These are phyloP conservation scores for Drosophila pseudotakahashii DNA, from an alignment of 2,888 invertebrate species.

Conservation along the genomic window DNA sequence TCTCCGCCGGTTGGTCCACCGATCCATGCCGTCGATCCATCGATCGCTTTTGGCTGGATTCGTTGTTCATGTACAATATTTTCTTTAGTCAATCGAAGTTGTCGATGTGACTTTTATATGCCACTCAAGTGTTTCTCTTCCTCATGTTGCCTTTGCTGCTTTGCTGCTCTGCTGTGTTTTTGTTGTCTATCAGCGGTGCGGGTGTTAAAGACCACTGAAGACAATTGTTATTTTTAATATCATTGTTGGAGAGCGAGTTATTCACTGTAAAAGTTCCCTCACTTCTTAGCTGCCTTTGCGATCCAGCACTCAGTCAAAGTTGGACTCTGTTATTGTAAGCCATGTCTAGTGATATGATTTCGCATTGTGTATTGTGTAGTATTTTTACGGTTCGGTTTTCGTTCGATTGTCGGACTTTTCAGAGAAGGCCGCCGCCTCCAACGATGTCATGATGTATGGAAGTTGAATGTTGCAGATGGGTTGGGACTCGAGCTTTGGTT, in stretches of 20 bases:
- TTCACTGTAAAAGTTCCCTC: conserved; percentile 46
- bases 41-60: conserved; percentile 14
- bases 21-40: neutral
- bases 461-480: conserved; percentile 9
- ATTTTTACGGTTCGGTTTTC: conserved; percentile 40
- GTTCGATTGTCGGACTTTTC: conserved; percentile 44
- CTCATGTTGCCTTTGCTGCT: conserved; percentile 48
- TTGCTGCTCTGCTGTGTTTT: conserved; percentile 27
- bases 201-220: conserved; percentile 80
- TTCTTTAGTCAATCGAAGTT: conserved; percentile 79
- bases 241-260: conserved; percentile 63
- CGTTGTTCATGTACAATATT: conserved; percentile 64
- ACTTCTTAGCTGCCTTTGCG: conserved; percentile 7
- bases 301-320: conserved; percentile 74
- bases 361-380: conserved; percentile 69
- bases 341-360: conserved; percentile 81
- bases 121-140: conserved; percentile 65
- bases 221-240: conserved; percentile 79
- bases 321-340: conserved; percentile 77
- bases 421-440: conserved; percentile 57
- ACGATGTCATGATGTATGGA: conserved; percentile 52
- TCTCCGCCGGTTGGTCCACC: conserved; percentile 59
- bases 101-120: conserved; percentile 77
- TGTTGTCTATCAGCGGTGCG: conserved; percentile 79
- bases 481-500: conserved; percentile 15